These are phyloP conservation scores for Corbicula japonica DNA, from an alignment of 2,888 invertebrate species.

Conservation along the genomic window DNA sequence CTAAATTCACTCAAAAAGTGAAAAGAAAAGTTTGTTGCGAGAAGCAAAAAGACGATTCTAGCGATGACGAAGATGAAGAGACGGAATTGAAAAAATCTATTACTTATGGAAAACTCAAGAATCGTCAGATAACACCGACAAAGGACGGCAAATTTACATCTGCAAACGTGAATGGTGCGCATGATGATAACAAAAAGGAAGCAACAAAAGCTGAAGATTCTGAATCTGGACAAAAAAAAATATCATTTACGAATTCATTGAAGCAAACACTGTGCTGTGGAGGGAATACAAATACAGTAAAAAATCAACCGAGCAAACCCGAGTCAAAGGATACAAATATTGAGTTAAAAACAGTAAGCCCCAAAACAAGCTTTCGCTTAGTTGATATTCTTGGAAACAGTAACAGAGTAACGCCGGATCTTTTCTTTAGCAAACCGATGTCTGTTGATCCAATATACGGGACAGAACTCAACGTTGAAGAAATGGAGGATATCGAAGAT, in stretches of 20 bases:
- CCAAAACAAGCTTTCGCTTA: conserved; percentile 22
- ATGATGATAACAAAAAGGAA: too few species aligned
- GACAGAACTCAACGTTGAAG: background rate
- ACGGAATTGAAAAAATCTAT: background rate
- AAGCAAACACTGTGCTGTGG: too few species aligned
- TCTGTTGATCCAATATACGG: conserved; percentile 9
- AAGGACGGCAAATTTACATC: background rate
- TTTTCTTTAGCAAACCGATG: conserved; percentile 28
- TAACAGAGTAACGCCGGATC: conserved; percentile 30
- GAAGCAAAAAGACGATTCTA: background rate
- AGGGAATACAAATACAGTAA: too few species aligned
- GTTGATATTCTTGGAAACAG: conserved; percentile 22
- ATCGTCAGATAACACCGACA: background rate
- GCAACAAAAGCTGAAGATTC: too few species aligned
- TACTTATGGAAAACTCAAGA: background rate
- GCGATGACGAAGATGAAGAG: background rate
- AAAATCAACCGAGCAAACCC: conserved; percentile 17
- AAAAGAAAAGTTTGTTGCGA: conserved; percentile 42
- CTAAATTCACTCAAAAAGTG: conserved; percentile 23
- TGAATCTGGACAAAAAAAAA: too few species aligned
- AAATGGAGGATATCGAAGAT: too few species aligned
- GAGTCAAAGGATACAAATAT: background rate
- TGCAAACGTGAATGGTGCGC: background rate
- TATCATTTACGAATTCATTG: too few species aligned
- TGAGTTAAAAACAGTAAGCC: background rate